Percentiles rank a stretch among this genome's conserved stretches.
Evolutionary conservation across 1,140 invertebrate genomes (phyloP).

Genomic region (Mactra quadrangularis): DNA sequence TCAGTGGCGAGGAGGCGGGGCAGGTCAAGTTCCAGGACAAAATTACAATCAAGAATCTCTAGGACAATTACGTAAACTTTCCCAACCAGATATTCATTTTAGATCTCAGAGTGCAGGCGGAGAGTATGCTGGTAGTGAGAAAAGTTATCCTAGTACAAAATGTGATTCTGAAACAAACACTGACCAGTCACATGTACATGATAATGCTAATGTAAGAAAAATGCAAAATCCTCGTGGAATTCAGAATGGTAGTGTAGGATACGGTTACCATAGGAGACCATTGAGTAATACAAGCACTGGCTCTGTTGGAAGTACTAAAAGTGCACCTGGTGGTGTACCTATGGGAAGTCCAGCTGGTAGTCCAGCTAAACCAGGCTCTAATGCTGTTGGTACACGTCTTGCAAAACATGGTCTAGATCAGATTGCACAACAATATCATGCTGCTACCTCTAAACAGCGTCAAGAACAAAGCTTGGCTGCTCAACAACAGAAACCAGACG

Average conservation of each 20-base stretch:
- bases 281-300: constrained; percentile 78
- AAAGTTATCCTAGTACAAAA: constrained; percentile 68
- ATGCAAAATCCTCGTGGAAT: constrained; percentile 62
- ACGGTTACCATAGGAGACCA: constrained; percentile 77
- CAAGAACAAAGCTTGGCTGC: constrained; percentile 60
- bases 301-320: constrained; percentile 78
- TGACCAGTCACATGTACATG: constrained; percentile 79
- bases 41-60: constrained; percentile 63
- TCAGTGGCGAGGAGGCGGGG: constrained; percentile 65
- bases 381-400: constrained; percentile 72
- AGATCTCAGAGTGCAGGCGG: constrained; percentile 70
- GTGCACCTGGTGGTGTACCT: constrained; percentile 60
- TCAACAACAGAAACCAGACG: constrained; percentile 52
- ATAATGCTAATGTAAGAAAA: constrained; percentile 75
- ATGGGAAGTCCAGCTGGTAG: constrained; percentile 59
- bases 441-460: constrained; percentile 60
- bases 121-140: constrained; percentile 73
- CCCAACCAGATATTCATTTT: constrained; percentile 78
- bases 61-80: constrained; percentile 77
- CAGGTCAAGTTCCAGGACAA: constrained; percentile 54
- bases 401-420: constrained; percentile 73
- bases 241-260: constrained; percentile 68
- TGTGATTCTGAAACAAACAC: constrained; percentile 81
- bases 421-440: constrained; percentile 55
- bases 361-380: constrained; percentile 62